Evolutionary conservation across 2,797 vertebrate genomes (phyloP).

Genomic region (Brachyrhaphis roseni): DNA sequence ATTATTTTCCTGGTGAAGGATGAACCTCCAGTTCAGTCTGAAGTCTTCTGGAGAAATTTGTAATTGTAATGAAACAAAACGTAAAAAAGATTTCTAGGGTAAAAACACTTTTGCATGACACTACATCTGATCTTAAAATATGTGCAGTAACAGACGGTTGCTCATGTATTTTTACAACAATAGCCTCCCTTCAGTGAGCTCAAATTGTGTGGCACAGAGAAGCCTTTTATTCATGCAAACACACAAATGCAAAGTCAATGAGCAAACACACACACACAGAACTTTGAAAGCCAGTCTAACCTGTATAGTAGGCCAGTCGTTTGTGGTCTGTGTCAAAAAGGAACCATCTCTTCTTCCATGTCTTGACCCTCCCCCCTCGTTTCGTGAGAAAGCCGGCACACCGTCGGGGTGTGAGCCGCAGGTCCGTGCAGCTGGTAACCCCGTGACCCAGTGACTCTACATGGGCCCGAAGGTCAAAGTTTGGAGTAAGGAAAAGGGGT

Average conservation of each 20-base stretch:
- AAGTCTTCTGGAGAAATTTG: background rate
- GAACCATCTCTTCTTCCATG: conserved; percentile 93
- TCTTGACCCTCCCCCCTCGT: conserved; percentile 90
- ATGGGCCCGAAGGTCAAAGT: conserved; percentile 88
- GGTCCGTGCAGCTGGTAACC: conserved; percentile 80
- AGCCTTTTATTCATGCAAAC: conserved; percentile 28
- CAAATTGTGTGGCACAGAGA: conserved; percentile 11
- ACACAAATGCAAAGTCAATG: conserved; percentile 18
- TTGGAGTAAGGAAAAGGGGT: conserved; percentile 74
- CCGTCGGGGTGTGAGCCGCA: conserved; percentile 79
- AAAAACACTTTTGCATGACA: background rate
- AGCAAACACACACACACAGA: conserved; percentile 22
- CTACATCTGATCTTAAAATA: background rate
- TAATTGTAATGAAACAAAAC: background rate
- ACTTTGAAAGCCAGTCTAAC: conserved; percentile 67
- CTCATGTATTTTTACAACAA: conserved; percentile 8
- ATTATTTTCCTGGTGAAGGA: background rate
- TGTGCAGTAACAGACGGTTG: rapidly evolving
- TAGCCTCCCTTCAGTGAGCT: conserved; percentile 2
- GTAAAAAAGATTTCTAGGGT: background rate
- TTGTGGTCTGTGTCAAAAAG: conserved; percentile 89
- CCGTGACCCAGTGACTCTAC: conserved; percentile 89
- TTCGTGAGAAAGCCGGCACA: conserved; percentile 90
- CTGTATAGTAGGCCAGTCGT: conserved; percentile 89
- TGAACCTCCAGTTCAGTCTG: background rate